Evolutionary conservation across 2,113 vertebrate species (phyloP), one percentile per base, ranked within the genome.

Genomic region (Echinops telfairi): DNA sequence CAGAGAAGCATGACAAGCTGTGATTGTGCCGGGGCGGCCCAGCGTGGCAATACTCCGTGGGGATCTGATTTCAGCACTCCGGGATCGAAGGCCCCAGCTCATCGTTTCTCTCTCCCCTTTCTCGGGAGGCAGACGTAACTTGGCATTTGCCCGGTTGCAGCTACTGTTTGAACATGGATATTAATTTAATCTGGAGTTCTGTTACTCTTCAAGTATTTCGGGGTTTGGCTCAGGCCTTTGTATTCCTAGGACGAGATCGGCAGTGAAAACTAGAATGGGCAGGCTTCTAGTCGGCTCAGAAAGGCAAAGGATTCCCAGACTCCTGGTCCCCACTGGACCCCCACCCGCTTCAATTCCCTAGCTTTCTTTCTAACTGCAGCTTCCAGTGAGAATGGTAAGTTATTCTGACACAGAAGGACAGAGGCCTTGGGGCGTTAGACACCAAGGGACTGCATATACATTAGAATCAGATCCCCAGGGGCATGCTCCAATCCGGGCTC

Each of bases 1-100:
- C 91, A 97, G 93, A 81, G 95, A 96, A 97, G 97, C 91, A 84
- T 96, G 96, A 97, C 98, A 98, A 98, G 97, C 93, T 97, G 93
- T 94, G 97, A 98, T 97, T 98, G 97, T 97, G 91, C 97, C 96
- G 88, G 94, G 93, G 68, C 95, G 96, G 96, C 94, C 96, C 76
- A 38, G 17, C 70, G 57, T 70, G 68, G 96, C 4, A 4, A 94
- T 83, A 66, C 97, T 85, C n/a, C 92, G 83, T 70, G 91, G 85
- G 93, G 77, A 88, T 98, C 97, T 96, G 96, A 97, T 97, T 97
- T 98, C 97, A 96, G 89, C 3, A 93, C 87, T 97, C 96, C 82
- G 10, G 29, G 66, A 96, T 95, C 53, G 95, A 97, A 97, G 97
- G 96, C 88, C 86, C 83, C 90, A 91, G 95, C 96, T 92, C 66